Evolutionary conservation across 2,888 invertebrate species (phyloP).

Genomic region (Plagiodera versicolora): DNA sequence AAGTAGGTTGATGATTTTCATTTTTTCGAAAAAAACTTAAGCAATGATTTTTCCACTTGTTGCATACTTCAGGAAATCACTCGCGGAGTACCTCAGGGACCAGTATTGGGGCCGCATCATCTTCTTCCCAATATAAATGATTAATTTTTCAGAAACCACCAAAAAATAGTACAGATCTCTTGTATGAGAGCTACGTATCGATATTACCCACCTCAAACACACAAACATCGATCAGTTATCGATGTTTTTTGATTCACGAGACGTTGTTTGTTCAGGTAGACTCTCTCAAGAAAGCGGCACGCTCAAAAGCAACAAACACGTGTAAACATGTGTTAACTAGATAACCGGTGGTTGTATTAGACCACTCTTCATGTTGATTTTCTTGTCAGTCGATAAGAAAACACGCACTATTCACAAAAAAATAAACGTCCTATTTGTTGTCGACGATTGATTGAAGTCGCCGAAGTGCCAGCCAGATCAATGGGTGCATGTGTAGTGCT

Average conservation of each 20-base stretch:
- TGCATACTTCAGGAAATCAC: too few relatives aligned
- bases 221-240: not conserved
- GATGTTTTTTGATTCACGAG: not conserved
- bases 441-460: slow-evolving; percentile 27
- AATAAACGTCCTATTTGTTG: slow-evolving; percentile 28
- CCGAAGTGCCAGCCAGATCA: slow-evolving; percentile 31
- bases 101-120: too few relatives aligned
- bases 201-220: not conserved
- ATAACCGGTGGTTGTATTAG: slow-evolving; percentile 41
- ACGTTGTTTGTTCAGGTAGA: slow-evolving; percentile 39
- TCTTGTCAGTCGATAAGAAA: slow-evolving; percentile 35
- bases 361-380: slow-evolving; percentile 35
- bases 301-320: slow-evolving; percentile 37
- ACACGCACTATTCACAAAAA: slow-evolving; percentile 33
- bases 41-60: too few relatives aligned
- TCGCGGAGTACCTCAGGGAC: too few relatives aligned
- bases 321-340: slow-evolving; percentile 44
- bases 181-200: too few relatives aligned
- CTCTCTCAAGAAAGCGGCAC: slow-evolving; percentile 31
- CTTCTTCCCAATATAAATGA: too few relatives aligned
- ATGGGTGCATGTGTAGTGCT: slow-evolving; percentile 3
- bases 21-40: too few relatives aligned
- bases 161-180: too few relatives aligned
- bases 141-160: too few relatives aligned
- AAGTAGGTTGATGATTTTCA: too few relatives aligned